Evolutionary conservation across 2,797 vertebrate genomes (phyloP).

Genomic region (Prunella strophiata): DNA sequence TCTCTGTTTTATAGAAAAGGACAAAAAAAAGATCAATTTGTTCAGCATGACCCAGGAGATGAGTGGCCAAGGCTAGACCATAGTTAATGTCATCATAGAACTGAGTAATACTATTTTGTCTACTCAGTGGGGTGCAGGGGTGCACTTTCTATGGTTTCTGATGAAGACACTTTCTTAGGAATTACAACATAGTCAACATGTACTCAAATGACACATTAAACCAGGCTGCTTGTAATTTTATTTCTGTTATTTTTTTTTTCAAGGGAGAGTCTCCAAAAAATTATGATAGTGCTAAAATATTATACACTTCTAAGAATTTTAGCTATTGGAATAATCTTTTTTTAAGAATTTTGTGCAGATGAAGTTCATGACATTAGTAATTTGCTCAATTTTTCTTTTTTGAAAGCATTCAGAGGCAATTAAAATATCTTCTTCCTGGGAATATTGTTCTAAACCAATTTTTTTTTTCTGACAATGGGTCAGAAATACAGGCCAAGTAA

Average conservation of each 20-base stretch:
- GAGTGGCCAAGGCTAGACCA: not conserved
- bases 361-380: not conserved
- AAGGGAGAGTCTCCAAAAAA: not conserved
- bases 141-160: not conserved
- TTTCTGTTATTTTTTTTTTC: not conserved
- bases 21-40: not conserved
- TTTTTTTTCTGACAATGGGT: not conserved
- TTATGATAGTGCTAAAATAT: not conserved
- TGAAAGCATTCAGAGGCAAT: not conserved
- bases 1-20: not conserved
- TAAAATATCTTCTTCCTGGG: not conserved
- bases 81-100: not conserved
- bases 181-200: not conserved
- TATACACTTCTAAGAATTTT: not conserved
- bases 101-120: not conserved
- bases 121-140: not conserved
- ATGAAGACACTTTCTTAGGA: not conserved
- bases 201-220: not conserved
- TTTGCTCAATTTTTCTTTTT: not conserved
- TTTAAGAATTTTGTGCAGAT: not conserved
- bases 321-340: not conserved
- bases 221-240: not conserved
- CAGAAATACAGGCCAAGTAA: not conserved
- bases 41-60: not conserved
- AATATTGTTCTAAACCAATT: not conserved